Evolutionary conservation across 2,888 invertebrate species (phyloP).

Genomic region (Tetrapedia diversipes): DNA sequence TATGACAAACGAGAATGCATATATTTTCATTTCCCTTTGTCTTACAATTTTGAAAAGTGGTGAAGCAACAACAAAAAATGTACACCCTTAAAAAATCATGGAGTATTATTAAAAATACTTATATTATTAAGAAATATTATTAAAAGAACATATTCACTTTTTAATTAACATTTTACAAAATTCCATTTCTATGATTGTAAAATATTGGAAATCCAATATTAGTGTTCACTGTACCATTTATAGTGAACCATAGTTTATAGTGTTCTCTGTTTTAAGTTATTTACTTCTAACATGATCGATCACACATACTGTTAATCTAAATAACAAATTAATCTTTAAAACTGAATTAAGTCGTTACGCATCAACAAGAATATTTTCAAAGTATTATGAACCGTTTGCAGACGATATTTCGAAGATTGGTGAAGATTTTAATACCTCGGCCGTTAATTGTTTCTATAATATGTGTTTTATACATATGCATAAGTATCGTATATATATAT

Average conservation of each 20-base stretch:
- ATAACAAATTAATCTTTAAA: slow-evolving; percentile 1
- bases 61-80: not conserved
- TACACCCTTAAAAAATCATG: not conserved
- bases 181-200: slow-evolving; percentile 5
- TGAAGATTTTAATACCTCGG: slow-evolving; percentile 71
- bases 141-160: too few relatives aligned
- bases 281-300: too few relatives aligned
- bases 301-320: not conserved
- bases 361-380: slow-evolving; percentile 8
- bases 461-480: slow-evolving; percentile 34
- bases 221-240: too few relatives aligned
- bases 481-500: slow-evolving; percentile 29
- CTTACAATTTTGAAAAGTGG: not conserved
- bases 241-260: too few relatives aligned
- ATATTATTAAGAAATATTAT: too few relatives aligned
- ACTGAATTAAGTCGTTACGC: not conserved
- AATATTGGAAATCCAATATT: slow-evolving; percentile 7
- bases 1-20: not conserved
- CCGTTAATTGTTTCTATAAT: slow-evolving; percentile 52
- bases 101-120: too few relatives aligned
- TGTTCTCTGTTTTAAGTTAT: too few relatives aligned
- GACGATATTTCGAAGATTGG: slow-evolving; percentile 53
- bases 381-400: slow-evolving; percentile 31
- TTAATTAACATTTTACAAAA: not conserved
- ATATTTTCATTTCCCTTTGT: not conserved